Evolutionary conservation across 1,140 invertebrate species (phyloP).

Genomic region (Lucilia cuprina): DNA sequence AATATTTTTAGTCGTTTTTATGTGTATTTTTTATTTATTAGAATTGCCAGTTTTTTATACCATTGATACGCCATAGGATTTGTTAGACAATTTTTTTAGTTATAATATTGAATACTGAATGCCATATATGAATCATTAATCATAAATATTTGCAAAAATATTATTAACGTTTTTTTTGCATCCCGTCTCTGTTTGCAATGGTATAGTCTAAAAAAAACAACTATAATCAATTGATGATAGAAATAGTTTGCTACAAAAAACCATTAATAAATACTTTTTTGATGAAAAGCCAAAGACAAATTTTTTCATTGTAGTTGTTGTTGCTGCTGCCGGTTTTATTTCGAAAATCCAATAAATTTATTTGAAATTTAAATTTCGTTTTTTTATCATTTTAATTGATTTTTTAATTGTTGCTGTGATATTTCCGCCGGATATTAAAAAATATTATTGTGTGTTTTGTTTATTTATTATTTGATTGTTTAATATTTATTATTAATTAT

Average conservation of each 20-base stretch:
- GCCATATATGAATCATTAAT: conserved; percentile 25
- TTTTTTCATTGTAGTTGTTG: neutral
- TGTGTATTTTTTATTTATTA: neutral
- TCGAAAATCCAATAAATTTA: neutral
- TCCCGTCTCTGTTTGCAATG: too few relatives aligned
- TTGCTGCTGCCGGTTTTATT: neutral
- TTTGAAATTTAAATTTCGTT: neutral
- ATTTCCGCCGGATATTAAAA: neutral
- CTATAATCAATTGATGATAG: neutral
- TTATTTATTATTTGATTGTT: neutral
- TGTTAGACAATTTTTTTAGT: neutral
- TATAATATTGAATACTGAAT: conserved; percentile 15
- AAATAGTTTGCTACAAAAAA: neutral
- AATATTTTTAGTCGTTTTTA: neutral
- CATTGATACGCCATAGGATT: neutral
- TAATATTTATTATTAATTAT: neutral
- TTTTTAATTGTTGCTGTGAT: neutral
- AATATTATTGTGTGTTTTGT: too few relatives aligned
- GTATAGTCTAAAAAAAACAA: neutral
- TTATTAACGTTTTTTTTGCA: conserved; percentile 18
- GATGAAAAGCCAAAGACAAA: neutral
- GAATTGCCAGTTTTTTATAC: neutral
- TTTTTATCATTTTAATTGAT: neutral
- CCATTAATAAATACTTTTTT: neutral
- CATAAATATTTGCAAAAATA: conserved; percentile 1